Percentiles rank a stretch among this genome's conserved stretches.
Evolutionary conservation across 2,113 vertebrate species (phyloP).

Genomic region (Regulus satrapa): DNA sequence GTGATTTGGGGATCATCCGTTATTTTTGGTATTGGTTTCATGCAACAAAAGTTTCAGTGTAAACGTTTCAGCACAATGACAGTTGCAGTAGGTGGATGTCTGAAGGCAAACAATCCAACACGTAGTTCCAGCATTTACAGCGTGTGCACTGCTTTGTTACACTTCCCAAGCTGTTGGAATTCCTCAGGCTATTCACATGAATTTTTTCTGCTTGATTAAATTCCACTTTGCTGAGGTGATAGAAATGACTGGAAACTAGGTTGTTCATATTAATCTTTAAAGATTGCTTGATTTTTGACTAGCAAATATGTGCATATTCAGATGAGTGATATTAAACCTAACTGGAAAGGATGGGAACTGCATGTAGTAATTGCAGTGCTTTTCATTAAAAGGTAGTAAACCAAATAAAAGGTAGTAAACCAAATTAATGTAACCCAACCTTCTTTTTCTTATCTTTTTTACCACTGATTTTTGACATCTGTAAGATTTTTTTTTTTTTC

Average conservation of each 20-base stretch:
- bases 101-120: not conserved
- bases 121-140: not conserved
- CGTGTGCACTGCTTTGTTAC: accelerated
- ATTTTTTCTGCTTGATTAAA: not conserved
- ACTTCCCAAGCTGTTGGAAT: not conserved
- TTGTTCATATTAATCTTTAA: not conserved
- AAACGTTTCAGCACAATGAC: not conserved
- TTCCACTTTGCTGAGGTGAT: not conserved
- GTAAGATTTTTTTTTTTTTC: not conserved
- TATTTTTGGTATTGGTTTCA: not conserved
- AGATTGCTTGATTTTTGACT: not conserved
- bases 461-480: not conserved
- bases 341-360: not conserved
- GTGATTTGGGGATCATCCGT: not conserved
- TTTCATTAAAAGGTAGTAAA: not conserved
- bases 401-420: not conserved
- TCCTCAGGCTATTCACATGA: not conserved
- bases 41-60: no score
- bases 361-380: not conserved
- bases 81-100: not conserved
- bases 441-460: not conserved
- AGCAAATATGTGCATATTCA: not conserved
- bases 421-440: not conserved
- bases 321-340: not conserved
- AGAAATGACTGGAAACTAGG: not conserved